A percentile compares a stretch with the other conserved stretches of the same genome.
Conservation (phyloP, 2,113 vertebrate species). For the Phylloscopus trochiloides region DNA sequence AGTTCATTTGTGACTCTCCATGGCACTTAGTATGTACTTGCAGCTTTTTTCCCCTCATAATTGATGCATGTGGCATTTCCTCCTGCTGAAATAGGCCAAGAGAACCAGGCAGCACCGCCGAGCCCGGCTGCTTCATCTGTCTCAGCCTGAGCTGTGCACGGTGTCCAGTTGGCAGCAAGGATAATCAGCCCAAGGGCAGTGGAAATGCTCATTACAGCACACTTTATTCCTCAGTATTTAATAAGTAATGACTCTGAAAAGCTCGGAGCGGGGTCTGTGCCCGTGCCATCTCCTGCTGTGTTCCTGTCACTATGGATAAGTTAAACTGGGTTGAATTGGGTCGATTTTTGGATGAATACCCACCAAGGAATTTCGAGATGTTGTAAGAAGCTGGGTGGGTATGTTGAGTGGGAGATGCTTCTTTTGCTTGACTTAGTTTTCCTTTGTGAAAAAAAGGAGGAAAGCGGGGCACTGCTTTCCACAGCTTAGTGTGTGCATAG, state of each 20-base stretch:
- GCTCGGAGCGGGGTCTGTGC: slow-evolving; percentile 43
- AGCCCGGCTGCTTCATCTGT: background rate
- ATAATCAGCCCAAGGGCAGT: slow-evolving; percentile 22
- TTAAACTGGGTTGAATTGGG: background rate
- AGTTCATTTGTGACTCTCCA: background rate
- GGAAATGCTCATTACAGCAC: background rate
- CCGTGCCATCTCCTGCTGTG: slow-evolving; percentile 4
- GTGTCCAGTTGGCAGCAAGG: slow-evolving; percentile 23
- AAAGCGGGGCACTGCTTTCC: background rate
- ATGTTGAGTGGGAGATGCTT: background rate
- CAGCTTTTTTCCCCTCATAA: background rate
- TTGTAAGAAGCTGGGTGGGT: background rate
- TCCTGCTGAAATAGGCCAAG: background rate
- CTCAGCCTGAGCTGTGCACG: background rate
- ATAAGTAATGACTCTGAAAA: slow-evolving; percentile 43
- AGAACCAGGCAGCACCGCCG: background rate
- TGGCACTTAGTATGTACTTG: background rate
- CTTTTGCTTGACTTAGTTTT: background rate
- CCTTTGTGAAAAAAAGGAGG: background rate
- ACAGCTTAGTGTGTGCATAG: fast-evolving
- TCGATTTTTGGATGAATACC: slow-evolving; percentile 8
- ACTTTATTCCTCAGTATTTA: background rate
- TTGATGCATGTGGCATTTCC: background rate
- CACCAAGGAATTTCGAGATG: background rate
- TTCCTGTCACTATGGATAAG: slow-evolving; percentile 33